A percentile compares a stretch with the other conserved stretches of the same genome.
These are phyloP conservation scores for Nothocercus nigrocapillus DNA, from an alignment of 2,113 vertebrate species.

Conservation along the genomic window DNA sequence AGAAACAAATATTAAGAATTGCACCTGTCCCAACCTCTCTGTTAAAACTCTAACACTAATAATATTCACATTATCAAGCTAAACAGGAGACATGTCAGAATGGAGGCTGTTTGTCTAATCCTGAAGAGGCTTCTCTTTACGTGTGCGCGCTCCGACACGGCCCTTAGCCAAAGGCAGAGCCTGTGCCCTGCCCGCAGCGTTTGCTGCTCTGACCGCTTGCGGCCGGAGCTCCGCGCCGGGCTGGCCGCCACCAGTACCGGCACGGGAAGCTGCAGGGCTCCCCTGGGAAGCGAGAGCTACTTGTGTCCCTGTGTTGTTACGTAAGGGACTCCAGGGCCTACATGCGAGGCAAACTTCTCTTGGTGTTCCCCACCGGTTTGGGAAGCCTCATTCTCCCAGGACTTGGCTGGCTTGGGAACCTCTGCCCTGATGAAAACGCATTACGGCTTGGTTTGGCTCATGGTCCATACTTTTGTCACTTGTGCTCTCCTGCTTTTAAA, in stretches of 20 bases:
- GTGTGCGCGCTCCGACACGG: accelerated
- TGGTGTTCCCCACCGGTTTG: neutral
- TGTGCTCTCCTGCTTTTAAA: neutral
- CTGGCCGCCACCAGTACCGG: too few relatives aligned
- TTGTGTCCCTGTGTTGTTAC: neutral
- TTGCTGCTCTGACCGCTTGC: too few relatives aligned
- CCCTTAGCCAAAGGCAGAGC: neutral
- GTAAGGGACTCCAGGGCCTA: accelerated
- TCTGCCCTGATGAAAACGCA: neutral
- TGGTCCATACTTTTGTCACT: accelerated
- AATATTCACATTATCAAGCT: neutral
- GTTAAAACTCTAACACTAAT: neutral
- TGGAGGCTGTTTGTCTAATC: neutral
- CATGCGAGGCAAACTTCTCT: neutral
- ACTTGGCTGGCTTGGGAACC: neutral
- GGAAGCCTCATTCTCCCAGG: neutral
- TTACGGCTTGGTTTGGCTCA: neutral
- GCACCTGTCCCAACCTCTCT: accelerated
- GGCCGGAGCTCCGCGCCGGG: too few relatives aligned
- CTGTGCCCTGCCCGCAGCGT: neutral
- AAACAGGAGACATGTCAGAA: neutral
- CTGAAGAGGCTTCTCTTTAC: neutral
- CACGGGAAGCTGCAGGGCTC: too few relatives aligned
- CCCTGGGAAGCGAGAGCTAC: neutral
- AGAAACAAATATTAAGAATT: neutral